Base-by-base conservation (phyloP, 2,888 invertebrate genomes). In the Caenorhabditis macrosperma region DNA sequence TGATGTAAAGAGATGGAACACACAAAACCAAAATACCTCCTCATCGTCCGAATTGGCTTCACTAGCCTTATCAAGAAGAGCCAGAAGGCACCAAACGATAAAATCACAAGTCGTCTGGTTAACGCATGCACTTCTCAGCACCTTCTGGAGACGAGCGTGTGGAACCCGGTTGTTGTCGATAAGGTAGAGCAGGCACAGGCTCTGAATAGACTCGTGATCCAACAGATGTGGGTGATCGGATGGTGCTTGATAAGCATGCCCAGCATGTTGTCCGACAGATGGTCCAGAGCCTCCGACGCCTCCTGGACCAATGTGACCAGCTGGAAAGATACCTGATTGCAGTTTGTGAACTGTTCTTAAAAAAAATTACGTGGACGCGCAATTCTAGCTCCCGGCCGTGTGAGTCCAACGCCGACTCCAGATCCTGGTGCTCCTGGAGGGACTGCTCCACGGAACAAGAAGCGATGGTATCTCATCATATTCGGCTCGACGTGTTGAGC, bases 21-120 rank as follows among this genome's bases (percentile, higher is more conserved):
- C n/a, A n/a, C n/a, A n/a, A n/a, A n/a, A n/a, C n/a, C n/a, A n/a
- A n/a, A n/a, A n/a, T n/a, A 78, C 75, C 68, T 83, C 83, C 54
- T 85, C 82, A 15, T 86, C 82, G n/a, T 85, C 80, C 10, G 44
- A 48, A 28, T 38, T 69, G 10, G 80, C 24, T 61, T 85, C 84
- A 20, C 69, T 66, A 2, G 81, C 81, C 59, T 85, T 86, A n/a
- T 90, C 86, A 20, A 90, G 76, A 15, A 90, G 80, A 22, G 87
- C 81, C 30, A 92, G 57, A 22, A 90, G 74, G 12, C 85, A 86
- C 90, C 93, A 93, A 9, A 95, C 94, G 24, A 95, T 94, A 95
- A 95, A 95, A 78, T 94, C 94, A 50, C 95, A 92, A 0, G 95
- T 95, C 24, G 94, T 94, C 15, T 93, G 93, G 89, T 95, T 95